A percentile compares a stretch with the other conserved stretches of the same genome.
Conservation (phyloP, 2,888 invertebrate species). For the Aquatica leii region DNA sequence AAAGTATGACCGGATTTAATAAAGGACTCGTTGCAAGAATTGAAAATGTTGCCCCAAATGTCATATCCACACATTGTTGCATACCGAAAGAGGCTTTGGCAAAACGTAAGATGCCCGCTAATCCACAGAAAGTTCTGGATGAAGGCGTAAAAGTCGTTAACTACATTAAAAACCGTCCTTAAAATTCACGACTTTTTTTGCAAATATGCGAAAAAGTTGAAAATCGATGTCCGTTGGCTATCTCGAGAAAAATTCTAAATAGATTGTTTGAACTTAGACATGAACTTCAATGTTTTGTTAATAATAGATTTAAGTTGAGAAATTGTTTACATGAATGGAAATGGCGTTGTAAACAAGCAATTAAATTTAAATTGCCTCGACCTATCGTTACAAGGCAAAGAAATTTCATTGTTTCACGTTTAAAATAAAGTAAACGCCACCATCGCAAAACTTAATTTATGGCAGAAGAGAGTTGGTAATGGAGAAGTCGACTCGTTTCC, state of each 20-base stretch:
- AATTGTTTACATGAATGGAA: background rate
- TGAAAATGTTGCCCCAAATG: constrained; percentile 12
- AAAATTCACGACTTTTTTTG: constrained; percentile 17
- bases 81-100: background rate
- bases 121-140: background rate
- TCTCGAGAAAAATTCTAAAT: constrained; percentile 21
- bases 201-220: constrained; percentile 19
- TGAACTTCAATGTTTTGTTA: constrained; percentile 19
- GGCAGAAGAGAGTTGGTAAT: constrained; percentile 20
- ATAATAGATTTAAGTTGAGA: background rate
- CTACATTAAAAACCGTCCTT: constrained; percentile 21
- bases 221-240: constrained; percentile 14
- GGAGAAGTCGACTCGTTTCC: constrained; percentile 9
- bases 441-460: constrained; percentile 17
- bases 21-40: constrained; percentile 24
- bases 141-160: constrained; percentile 20
- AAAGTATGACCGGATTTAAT: constrained; percentile 14
- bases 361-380: constrained; percentile 6
- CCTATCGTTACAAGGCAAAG: constrained; percentile 3
- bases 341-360: background rate
- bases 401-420: constrained; percentile 12
- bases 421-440: constrained; percentile 15
- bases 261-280: constrained; percentile 22
- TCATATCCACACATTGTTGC: constrained; percentile 15
- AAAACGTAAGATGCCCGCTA: background rate